Conservation (phyloP, 2,888 invertebrate genomes). For the Oscheius sp. region DNA sequence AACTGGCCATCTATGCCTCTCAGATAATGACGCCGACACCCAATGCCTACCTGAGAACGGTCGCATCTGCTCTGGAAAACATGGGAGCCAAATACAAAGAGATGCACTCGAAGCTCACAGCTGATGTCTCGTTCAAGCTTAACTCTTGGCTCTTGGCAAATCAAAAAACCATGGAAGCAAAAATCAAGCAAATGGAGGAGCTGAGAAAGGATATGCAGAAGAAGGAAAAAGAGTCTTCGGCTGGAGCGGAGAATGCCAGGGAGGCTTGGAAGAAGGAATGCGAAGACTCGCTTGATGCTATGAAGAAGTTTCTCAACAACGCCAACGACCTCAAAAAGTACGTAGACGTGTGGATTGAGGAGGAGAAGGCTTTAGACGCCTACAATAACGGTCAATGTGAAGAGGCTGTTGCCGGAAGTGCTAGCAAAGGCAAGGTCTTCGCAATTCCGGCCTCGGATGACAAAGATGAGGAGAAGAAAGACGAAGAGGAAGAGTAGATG, state of each 20-base stretch:
- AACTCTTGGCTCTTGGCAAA: background rate
- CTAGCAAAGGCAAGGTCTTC: no score
- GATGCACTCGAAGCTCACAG: background rate
- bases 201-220: conserved; percentile 15
- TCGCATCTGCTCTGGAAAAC: background rate
- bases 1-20: conserved; percentile 1
- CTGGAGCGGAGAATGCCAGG: background rate
- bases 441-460: no score
- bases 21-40: background rate
- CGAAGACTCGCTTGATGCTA: background rate
- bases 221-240: conserved; percentile 5
- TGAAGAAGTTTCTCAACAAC: conserved; percentile 21
- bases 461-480: no score
- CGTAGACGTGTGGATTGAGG: background rate
- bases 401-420: background rate
- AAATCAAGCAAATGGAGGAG: conserved; percentile 14
- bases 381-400: background rate
- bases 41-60: background rate
- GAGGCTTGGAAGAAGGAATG: background rate
- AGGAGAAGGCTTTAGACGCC: background rate
- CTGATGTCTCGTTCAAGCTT: background rate
- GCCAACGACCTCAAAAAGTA: conserved; percentile 12
- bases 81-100: background rate
- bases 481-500: no score
- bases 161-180: conserved; percentile 2